Percentiles rank a stretch among this genome's conserved stretches.
Evolutionary conservation across 2,797 vertebrate genomes (phyloP).

Genomic region (Harpagifer antarcticus): DNA sequence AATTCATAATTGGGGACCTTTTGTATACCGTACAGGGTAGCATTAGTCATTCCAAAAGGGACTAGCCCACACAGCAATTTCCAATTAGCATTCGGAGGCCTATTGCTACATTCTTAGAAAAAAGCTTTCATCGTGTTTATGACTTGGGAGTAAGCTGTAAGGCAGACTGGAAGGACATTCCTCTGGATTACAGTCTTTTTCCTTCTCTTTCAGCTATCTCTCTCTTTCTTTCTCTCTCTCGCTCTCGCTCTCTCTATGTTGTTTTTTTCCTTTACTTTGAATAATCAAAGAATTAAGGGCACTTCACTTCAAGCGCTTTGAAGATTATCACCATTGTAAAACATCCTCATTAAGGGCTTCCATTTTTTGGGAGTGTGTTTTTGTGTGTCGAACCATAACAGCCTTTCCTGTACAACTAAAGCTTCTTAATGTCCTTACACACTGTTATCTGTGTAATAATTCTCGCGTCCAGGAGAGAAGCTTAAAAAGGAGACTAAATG

Average conservation of each 20-base stretch:
- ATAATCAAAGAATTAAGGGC: slow-evolving; percentile 40
- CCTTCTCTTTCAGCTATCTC: slow-evolving; percentile 5
- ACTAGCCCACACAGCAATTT: slow-evolving; percentile 31
- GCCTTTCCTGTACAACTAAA: slow-evolving; percentile 30
- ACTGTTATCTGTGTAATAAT: no score
- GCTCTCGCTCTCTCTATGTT: slow-evolving; percentile 22
- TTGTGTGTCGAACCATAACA: slow-evolving; percentile 47
- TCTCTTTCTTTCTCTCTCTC: slow-evolving; percentile 9
- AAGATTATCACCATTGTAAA: slow-evolving; percentile 75
- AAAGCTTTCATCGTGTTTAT: slow-evolving; percentile 70
- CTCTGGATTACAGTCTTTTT: slow-evolving; percentile 39
- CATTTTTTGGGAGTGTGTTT: slow-evolving; percentile 50
- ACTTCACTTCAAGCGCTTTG: slow-evolving; percentile 70
- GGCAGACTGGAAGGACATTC: slow-evolving; percentile 61
- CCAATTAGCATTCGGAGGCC: slow-evolving; percentile 69
- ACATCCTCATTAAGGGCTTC: slow-evolving; percentile 70
- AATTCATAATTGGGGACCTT: slow-evolving; percentile 25
- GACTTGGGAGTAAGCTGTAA: slow-evolving; percentile 79
- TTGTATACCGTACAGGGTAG: slow-evolving; percentile 8
- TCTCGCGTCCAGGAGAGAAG: no score
- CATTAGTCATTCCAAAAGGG: slow-evolving; percentile 47
- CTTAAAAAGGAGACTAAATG: no score
- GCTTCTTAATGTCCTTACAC: no score
- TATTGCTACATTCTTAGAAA: slow-evolving; percentile 77
- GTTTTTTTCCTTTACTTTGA: slow-evolving; percentile 37